Percentiles rank a stretch among this genome's conserved stretches.
phyloP scores from a whole-genome alignment of 1,140 invertebrate species.

The Drosophila santomea region DNA sequence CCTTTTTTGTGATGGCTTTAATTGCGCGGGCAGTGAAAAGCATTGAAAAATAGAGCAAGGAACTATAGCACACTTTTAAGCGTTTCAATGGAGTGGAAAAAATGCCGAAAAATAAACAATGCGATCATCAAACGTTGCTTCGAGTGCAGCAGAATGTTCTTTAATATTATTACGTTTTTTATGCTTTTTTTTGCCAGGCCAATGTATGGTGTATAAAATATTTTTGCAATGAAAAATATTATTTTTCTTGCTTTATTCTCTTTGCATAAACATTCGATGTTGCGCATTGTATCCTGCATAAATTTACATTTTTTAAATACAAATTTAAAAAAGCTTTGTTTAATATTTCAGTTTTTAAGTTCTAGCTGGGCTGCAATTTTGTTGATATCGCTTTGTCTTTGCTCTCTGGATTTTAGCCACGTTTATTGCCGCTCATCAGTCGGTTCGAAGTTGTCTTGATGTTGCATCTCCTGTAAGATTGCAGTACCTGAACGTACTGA shows the following conservation, averaged over 20 bases:
- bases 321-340: not conserved
- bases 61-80: conserved; percentile 68
- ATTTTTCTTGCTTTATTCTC: too few relatives aligned
- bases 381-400: not conserved
- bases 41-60: conserved; percentile 28
- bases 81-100: conserved; percentile 17
- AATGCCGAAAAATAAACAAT: not conserved
- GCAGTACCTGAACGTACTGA: not conserved
- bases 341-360: too few relatives aligned
- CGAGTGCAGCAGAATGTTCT: not conserved
- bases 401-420: conserved; percentile 5
- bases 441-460: not conserved
- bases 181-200: not conserved
- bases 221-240: not conserved
- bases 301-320: not conserved
- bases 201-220: not conserved
- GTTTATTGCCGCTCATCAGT: conserved; percentile 27
- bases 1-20: conserved; percentile 47
- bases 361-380: too few relatives aligned
- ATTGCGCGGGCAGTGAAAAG: conserved; percentile 22
- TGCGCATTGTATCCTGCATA: too few relatives aligned
- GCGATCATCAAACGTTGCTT: not conserved
- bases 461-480: conserved; percentile 2
- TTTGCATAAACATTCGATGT: too few relatives aligned
- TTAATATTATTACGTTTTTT: not conserved